Evolutionary conservation across 2,113 vertebrate species (phyloP).

Genomic region (Menura novaehollandiae): DNA sequence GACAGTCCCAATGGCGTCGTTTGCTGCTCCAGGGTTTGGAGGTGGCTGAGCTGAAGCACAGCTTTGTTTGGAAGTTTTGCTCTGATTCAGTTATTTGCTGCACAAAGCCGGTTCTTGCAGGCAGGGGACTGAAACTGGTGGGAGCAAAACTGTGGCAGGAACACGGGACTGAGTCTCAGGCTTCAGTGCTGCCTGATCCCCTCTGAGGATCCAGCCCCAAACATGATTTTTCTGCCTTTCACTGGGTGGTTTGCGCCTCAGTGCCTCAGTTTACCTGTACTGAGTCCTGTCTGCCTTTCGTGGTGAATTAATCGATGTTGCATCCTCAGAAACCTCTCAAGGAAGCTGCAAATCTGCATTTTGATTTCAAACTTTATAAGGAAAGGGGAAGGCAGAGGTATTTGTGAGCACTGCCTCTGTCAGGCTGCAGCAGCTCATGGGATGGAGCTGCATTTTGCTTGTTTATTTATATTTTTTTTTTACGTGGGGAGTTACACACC

Average conservation of each 20-base stretch:
- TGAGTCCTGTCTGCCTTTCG: rapidly evolving
- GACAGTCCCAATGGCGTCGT: rapidly evolving
- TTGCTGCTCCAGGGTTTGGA: not conserved
- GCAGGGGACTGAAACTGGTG: not conserved
- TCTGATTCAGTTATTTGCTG: not conserved
- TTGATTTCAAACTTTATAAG: not conserved
- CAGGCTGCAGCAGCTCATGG: not conserved
- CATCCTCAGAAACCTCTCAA: not conserved
- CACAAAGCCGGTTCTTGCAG: not conserved
- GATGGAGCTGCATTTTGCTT: not conserved
- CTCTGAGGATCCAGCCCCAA: not conserved
- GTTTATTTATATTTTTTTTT: constrained; percentile 34
- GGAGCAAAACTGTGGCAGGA: not conserved
- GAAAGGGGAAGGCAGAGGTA: not conserved
- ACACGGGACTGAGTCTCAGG: not conserved
- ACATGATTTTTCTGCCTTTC: not conserved
- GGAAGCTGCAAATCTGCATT: not conserved
- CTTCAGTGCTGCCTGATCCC: not conserved
- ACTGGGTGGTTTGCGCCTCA: not conserved
- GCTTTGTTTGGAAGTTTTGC: not conserved
- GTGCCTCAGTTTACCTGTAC: not conserved
- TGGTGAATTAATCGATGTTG: not conserved
- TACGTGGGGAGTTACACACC: not conserved
- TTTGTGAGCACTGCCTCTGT: not conserved
- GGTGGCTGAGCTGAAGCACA: not conserved